Percentiles rank a stretch among this genome's conserved stretches.
Conservation (phyloP, 2,113 vertebrate species). For the Chamaetylas fuelleborni region DNA sequence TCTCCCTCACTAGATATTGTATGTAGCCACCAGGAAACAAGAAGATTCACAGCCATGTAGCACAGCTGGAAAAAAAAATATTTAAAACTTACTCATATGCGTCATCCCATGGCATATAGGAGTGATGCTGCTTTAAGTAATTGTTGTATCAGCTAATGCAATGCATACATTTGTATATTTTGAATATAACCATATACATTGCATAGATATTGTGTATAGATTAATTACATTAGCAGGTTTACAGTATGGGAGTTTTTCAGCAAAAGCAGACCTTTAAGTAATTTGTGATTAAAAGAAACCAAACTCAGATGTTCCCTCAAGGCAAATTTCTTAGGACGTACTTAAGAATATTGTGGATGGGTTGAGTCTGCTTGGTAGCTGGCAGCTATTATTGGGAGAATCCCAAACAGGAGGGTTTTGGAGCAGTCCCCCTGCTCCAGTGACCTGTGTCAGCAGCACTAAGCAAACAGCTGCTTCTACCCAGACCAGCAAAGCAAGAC, state of each 20-base stretch:
- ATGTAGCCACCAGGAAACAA: neutral
- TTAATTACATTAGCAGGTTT: neutral
- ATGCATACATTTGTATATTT: neutral
- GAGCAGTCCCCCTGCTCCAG: neutral
- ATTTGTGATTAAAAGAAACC: neutral
- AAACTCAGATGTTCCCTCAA: neutral
- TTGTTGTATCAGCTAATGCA: neutral
- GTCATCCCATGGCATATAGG: neutral
- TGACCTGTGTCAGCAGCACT: neutral
- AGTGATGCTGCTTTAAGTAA: neutral
- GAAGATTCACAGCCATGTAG: neutral
- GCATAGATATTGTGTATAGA: neutral
- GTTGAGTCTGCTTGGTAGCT: neutral
- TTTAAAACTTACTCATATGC: neutral
- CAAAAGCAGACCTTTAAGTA: neutral
- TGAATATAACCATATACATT: neutral
- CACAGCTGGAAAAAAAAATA: neutral
- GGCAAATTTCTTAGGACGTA: neutral
- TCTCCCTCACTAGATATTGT: neutral
- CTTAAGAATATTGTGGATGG: neutral
- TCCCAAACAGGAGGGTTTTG: fast-evolving
- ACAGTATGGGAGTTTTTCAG: fast-evolving
- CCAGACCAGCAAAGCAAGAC: neutral
- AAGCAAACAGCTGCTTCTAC: neutral
- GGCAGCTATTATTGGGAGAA: neutral